Evolutionary conservation across 2,888 invertebrate genomes (phyloP), one percentile per base, ranked within the genome.

Genomic region (Baccha elongata): DNA sequence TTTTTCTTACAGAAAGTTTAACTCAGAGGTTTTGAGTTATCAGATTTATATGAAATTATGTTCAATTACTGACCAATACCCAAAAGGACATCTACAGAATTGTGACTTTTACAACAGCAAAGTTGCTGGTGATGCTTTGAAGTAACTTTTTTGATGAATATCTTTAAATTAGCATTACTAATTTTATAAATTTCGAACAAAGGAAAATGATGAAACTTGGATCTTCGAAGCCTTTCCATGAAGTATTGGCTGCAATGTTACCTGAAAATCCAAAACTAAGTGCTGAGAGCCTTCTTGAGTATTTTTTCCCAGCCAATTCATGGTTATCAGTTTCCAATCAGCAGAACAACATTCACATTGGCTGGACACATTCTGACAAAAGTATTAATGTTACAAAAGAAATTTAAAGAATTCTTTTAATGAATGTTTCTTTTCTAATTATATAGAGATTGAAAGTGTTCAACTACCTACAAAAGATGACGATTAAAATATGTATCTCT

Each of bases 101-200:
- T 98, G 97, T 88, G 97, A 97, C 87, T 96, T 97, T 87, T 96
- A 95, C 89, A 92, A 94, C 86, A 96, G 94, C 86, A 92, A 92
- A 2, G 93, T 93, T 37, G 97, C 97, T 52, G 97, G 97, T 71
- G 93, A 94, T 85, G 92, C 93, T 11, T 88, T 95, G 1, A 91
- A 92, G 89, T 88, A 62, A 32, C 29, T 32, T 1, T 8, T 4
- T 6, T 32, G 8, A 32, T 32, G 1, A 32, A 32, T n/a, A n/a
- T n/a, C n/a, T n/a, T n/a, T n/a, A n/a, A n/a, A n/a, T n/a, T n/a
- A n/a, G n/a, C n/a, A n/a, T n/a, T n/a, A n/a, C n/a, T n/a, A n/a
- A n/a, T n/a, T n/a, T n/a, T n/a, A n/a, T n/a, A n/a, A n/a, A n/a
- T n/a, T n/a, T n/a, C n/a, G n/a, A n/a, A n/a, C n/a, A n/a, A 46